A percentile compares a stretch with the other conserved stretches of the same genome.
Evolutionary conservation across 2,888 invertebrate species (phyloP).

Genomic region (Caenorhabditis imperialis): DNA sequence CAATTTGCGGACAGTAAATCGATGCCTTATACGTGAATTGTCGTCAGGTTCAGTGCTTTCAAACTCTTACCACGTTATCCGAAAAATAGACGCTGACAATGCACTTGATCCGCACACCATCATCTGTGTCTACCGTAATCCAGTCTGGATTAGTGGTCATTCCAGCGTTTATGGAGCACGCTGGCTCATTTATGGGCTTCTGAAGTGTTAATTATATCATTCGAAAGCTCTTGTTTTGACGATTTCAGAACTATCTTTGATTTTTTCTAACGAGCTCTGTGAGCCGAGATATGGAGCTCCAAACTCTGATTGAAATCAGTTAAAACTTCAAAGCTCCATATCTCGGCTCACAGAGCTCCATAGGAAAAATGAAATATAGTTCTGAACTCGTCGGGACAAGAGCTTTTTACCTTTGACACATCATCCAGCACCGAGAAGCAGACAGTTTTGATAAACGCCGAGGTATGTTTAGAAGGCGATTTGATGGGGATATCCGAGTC

Average conservation of each 20-base stretch:
- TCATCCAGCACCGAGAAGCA: slow-evolving; percentile 58
- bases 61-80: slow-evolving; percentile 41
- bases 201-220: too few species aligned
- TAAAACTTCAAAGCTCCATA: too few species aligned
- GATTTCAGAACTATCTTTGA: too few species aligned
- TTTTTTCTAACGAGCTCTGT: too few species aligned
- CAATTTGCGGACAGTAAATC: too few species aligned
- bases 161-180: slow-evolving; percentile 47
- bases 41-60: neutral
- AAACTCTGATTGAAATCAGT: neutral
- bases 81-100: slow-evolving; percentile 59
- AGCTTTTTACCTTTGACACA: slow-evolving; percentile 56
- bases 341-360: too few species aligned
- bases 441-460: slow-evolving; percentile 45
- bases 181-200: slow-evolving; percentile 59
- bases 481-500: slow-evolving; percentile 34
- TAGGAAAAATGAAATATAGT: too few species aligned
- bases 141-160: slow-evolving; percentile 58
- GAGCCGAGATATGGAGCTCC: too few species aligned
- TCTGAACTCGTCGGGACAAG: too few species aligned
- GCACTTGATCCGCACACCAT: slow-evolving; percentile 35
- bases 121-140: slow-evolving; percentile 52
- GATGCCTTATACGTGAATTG: neutral
- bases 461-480: slow-evolving; percentile 35
- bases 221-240: too few species aligned